Base-by-base conservation (phyloP, 2,113 vertebrate species). In the Megalops atlanticus region DNA sequence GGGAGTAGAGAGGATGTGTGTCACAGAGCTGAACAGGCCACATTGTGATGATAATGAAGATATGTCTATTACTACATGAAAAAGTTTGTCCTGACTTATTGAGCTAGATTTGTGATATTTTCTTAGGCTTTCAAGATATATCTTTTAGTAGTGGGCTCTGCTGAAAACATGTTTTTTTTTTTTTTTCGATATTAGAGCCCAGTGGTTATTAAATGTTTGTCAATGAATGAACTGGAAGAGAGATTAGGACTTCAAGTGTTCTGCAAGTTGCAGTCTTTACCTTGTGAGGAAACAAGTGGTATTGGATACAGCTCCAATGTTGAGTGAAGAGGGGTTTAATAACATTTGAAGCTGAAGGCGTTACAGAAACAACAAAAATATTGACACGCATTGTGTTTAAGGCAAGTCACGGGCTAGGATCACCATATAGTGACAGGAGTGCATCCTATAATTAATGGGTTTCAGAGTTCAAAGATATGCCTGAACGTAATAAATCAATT, bases 51-150 rank as follows among this genome's bases (percentile, higher is more conserved):
- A 49, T 52, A 11, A 24, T 43, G 72, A 8, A 38, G 5, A 33
- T 69, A 70, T 45, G 24, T 52, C n/a, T 74, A 31, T 40, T 38
- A 33, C 15, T 36, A 58, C 47, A 18, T 49, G 45, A 73, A 71
- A 80, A 7, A 4, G 43, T 72, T 79, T 79, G 43, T 69, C 41
- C 45, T 40, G 45, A 40, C 21, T 45, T 74, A 27, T 36, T 36
- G 18, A 72, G 11, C 14, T 69, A 43, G 68, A 16, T 79, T 43
- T 79, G 78, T 41, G 35, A 68, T 79, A 49, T 72, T 38, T 0
- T 27, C 74, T 76, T 39, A 74, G 73, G 40, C 39, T 74, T 47
- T 35, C 35, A 38, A 35, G 39, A 73, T 39, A 73, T 73, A 39
- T 77, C 39, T 70, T 70, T 31, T 27, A 40, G 35, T 73, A 8